Conservation (phyloP, 2,113 vertebrate genomes). For the Scytalopus superciliaris region DNA sequence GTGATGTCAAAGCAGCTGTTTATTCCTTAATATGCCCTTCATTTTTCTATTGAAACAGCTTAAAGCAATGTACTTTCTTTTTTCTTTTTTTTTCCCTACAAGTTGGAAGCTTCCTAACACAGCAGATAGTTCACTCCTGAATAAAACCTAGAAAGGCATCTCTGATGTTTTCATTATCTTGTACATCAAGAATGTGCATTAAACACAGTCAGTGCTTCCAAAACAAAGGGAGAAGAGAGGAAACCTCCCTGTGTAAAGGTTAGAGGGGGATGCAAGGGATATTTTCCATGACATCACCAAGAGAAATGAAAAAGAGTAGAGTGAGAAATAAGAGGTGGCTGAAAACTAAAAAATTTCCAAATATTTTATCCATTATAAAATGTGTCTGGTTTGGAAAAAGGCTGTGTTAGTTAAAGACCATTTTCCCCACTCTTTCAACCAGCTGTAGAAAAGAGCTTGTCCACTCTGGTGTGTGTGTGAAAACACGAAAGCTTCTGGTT, state of each 20-base stretch:
- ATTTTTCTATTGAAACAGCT: not conserved
- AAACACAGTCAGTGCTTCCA: not conserved
- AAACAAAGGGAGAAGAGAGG: not conserved
- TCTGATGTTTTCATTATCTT: not conserved
- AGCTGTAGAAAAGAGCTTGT: not conserved
- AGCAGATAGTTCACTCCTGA: not conserved
- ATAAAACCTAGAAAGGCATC: not conserved
- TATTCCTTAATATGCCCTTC: constrained; percentile 40
- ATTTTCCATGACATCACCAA: not conserved
- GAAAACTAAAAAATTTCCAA: not conserved
- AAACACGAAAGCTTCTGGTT: not conserved
- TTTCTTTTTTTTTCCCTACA: not conserved
- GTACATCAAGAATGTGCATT: not conserved
- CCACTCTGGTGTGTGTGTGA: not conserved
- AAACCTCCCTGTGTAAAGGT: not conserved
- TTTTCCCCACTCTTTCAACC: not conserved
- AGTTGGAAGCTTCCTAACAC: not conserved
- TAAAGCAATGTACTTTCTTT: not conserved
- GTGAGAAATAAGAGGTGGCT: not conserved
- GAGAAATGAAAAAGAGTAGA: not conserved
- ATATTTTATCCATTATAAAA: not conserved
- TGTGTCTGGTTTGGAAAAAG: not conserved
- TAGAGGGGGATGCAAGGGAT: not conserved
- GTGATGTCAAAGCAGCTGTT: constrained; percentile 39
- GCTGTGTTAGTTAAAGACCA: not conserved